Conservation (phyloP, 2,888 invertebrate species). For the Willowsia nigromaculata region DNA sequence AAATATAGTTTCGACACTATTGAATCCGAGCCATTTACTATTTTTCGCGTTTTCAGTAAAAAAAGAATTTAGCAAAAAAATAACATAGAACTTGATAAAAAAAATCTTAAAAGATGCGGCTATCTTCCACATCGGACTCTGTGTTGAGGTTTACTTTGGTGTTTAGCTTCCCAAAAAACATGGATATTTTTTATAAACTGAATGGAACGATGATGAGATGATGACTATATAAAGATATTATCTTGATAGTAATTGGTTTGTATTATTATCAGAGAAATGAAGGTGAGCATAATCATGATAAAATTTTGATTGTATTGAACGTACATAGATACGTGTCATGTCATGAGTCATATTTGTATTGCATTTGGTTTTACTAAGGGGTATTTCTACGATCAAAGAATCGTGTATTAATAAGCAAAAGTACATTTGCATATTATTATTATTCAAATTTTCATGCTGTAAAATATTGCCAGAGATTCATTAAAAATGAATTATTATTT, state of each 20-base stretch:
- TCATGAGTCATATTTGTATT: background rate
- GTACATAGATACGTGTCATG: too few relatives aligned
- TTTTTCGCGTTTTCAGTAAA: too few relatives aligned
- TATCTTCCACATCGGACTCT: background rate
- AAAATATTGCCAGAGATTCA: background rate
- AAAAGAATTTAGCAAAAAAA: too few relatives aligned
- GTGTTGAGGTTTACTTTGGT: background rate
- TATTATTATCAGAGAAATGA: background rate
- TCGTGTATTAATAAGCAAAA: background rate
- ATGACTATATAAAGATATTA: slow-evolving; percentile 62
- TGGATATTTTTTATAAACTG: slow-evolving; percentile 53
- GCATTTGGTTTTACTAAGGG: background rate
- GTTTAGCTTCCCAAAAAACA: background rate
- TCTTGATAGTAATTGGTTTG: slow-evolving; percentile 56
- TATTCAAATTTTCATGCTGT: background rate
- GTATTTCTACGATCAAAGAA: background rate
- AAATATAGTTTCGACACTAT: too few relatives aligned
- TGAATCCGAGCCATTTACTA: too few relatives aligned
- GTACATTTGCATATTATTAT: background rate
- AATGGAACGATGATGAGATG: slow-evolving; percentile 68
- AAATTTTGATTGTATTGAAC: background rate
- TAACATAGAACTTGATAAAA: too few relatives aligned
- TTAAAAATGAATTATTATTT: slow-evolving; percentile 21
- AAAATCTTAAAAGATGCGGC: too few relatives aligned
- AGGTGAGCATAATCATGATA: background rate